A percentile compares a stretch with the other conserved stretches of the same genome.
phyloP scores from a whole-genome alignment of 2,888 invertebrate genomes.

The Crematogaster levior region DNA sequence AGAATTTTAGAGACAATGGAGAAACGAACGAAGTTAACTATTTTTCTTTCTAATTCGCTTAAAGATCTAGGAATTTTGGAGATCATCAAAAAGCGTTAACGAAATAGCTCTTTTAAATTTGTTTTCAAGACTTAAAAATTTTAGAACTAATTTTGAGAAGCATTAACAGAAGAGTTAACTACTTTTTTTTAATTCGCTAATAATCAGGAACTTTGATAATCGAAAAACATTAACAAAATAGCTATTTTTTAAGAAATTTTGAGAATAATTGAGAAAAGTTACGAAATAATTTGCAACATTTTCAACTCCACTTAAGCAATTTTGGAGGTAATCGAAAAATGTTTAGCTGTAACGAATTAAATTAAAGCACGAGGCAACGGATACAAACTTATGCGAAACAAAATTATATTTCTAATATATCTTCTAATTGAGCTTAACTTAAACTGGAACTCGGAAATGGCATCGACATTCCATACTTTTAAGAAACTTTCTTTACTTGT shows the following conservation, averaged over 20 bases:
- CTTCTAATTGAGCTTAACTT: background rate
- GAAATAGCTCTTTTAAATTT: background rate
- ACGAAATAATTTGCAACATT: background rate
- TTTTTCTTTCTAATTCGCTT: background rate
- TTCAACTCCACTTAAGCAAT: background rate
- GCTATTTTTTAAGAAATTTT: background rate
- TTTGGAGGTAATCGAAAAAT: background rate
- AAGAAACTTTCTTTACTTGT: background rate
- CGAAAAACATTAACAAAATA: background rate
- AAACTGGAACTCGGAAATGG: background rate
- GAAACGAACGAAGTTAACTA: background rate
- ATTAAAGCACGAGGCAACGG: background rate
- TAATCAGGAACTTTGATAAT: background rate
- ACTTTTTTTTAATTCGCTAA: background rate
- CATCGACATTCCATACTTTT: background rate
- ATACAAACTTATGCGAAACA: background rate
- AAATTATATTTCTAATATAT: background rate
- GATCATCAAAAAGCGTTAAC: background rate
- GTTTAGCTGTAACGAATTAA: background rate
- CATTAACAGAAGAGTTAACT: background rate
- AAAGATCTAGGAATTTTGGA: background rate
- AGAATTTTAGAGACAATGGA: background rate
- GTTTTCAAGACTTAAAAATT: background rate
- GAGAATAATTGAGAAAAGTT: background rate
- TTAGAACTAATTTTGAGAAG: background rate